Percentiles rank a stretch among this genome's conserved stretches.
phyloP scores from a whole-genome alignment of 2,113 vertebrate species.

The Argyrosomus japonicus region DNA sequence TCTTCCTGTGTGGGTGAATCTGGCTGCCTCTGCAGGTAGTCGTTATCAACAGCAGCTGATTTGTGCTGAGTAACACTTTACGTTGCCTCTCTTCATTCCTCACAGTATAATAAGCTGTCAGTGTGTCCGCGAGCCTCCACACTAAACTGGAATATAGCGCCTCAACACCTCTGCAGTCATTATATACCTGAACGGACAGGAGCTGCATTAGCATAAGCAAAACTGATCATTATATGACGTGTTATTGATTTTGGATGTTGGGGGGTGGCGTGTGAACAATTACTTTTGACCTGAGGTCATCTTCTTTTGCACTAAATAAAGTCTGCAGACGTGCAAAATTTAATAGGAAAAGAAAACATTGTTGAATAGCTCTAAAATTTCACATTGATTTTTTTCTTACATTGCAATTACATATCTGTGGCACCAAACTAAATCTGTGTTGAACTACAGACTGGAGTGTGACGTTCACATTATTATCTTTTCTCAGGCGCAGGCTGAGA shows the following conservation, averaged over 20 bases:
- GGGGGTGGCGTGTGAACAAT: slow-evolving; percentile 38
- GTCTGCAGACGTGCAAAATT: slow-evolving; percentile 39
- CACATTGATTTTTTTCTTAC: slow-evolving; percentile 25
- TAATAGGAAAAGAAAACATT: background rate
- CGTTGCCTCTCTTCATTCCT: slow-evolving; percentile 58
- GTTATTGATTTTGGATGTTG: slow-evolving; percentile 56
- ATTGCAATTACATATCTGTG: background rate
- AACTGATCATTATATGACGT: slow-evolving; percentile 43
- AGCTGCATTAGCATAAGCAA: slow-evolving; percentile 49
- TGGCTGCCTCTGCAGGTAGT: slow-evolving; percentile 59
- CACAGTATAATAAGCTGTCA: slow-evolving; percentile 73
- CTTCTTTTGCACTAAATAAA: slow-evolving; percentile 10
- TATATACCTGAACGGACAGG: slow-evolving; percentile 41
- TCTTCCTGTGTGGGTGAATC: slow-evolving; percentile 42
- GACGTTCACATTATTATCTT: background rate
- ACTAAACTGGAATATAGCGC: slow-evolving; percentile 52
- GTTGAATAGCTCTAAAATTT: background rate
- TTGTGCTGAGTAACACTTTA: slow-evolving; percentile 75
- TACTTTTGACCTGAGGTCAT: slow-evolving; percentile 47
- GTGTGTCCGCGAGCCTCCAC: slow-evolving; percentile 46
- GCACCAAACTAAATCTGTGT: background rate
- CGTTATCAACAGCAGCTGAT: slow-evolving; percentile 63
- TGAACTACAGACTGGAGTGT: background rate
- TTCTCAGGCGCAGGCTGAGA: background rate
- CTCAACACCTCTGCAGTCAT: slow-evolving; percentile 66